Evolutionary conservation across 2,797 vertebrate genomes (phyloP), one percentile per base, ranked within the genome.

Genomic region (Onychomys arenicola): DNA sequence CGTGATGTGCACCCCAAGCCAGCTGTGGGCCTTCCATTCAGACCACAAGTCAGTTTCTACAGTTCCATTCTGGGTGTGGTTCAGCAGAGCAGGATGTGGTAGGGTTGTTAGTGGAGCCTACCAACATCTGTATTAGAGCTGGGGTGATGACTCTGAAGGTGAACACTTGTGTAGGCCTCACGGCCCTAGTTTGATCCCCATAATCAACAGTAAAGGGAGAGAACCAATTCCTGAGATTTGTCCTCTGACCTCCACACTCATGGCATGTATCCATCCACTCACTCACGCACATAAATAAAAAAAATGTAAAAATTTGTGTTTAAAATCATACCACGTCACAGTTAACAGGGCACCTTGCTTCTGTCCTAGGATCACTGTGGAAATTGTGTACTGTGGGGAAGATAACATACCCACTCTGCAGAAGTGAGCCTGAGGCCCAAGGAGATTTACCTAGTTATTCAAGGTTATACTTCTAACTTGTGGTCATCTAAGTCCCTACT

Each of bases 321-420:
- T 49, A 19, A 65, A 67, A 25, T 67, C 34, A 19, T 12, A 37
- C 13, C 2, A 4, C 57, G 13, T 84, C 65, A 43, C 2, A 9
- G 29, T 46, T 46, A 67, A 29, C 12, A 55, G 89, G 88, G 61
- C 59, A 16, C 59, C 52, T 89, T 71, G 43, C 23, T 59, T 82
- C 61, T 12, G 43, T 83, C 69, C 37, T 43, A n/a, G 23, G 23
- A 57, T 37, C 3, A 1, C 43, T 29, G 2, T 14, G 43, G 55
- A 59, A 81, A 88, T 80, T 90, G 49, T 9, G 10, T 87, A 78
- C 67, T 6, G 5, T 4, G 10, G 40, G 69, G 49, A 69, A 93
- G 73, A 49, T 12, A 98, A 97, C 98, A 98, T 98, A 97, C 32
- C 40, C 52, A 37, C 69, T 77, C 88, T 91, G 32, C 84, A 87